Evolutionary conservation across 2,113 vertebrate species (phyloP), one percentile per base, ranked within the genome.

Genomic region (Mugil cephalus): DNA sequence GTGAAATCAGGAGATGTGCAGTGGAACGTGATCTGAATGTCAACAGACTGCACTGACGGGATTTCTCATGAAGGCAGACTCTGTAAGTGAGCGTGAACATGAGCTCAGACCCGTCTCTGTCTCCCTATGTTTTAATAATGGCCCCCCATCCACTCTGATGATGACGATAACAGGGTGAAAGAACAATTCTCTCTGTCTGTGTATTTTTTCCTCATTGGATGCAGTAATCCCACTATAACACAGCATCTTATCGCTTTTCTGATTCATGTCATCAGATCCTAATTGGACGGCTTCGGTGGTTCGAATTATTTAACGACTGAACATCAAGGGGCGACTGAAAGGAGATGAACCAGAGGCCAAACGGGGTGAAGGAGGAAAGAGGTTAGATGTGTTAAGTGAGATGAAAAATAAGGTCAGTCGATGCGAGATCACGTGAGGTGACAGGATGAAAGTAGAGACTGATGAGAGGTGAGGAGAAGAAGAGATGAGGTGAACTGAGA

Each of bases 1-100:
- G 46, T 55, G 74, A 79, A 72, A 64, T 38, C 17, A 17, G 80
- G 71, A 84, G 66, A 78, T 73, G 68, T 88, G 87, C 78, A 84
- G 87, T 53, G 80, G 69, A 84, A 79, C 62, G 65, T 80, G 82
- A 79, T 40, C 34, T 51, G 87, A 84, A 77, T 84, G 73, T 66
- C 30, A 80, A 85, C 74, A 47, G 56, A 17, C 17, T 0, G 39
- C 61, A 14, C 61, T 52, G 78, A 30, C 58, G 52, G 54, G 59
- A 48, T 66, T 14, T 30, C 38, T 72, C 12, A 21, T 24, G 69
- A 36, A 51, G 67, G 15, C 34, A 11, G 55, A 46, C 46, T 40
- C 66, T 61, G 40, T 11, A 50, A 48, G 71, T 66, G 63, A 38
- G 67, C 59, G 21, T n/a, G 60, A 58, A 74, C 64, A 46, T 1